These are phyloP conservation scores for Pagetopsis macropterus DNA, from an alignment of 2,797 vertebrate species.

Conservation along the genomic window DNA sequence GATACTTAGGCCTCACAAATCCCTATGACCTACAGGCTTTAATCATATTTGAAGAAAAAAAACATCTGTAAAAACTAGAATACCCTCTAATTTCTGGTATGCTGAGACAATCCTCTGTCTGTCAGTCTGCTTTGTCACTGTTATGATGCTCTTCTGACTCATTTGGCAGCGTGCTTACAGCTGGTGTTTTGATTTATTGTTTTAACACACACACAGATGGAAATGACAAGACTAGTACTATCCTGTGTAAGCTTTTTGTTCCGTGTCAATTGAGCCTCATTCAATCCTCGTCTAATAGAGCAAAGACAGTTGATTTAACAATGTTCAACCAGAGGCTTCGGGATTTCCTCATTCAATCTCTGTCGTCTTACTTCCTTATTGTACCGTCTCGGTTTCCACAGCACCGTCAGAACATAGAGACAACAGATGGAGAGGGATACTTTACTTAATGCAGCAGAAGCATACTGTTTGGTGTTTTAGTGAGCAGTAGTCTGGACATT, in stretches of 20 bases:
- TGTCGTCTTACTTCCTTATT: constrained; percentile 33
- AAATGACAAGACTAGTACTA: constrained; percentile 46
- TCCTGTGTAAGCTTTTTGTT: constrained; percentile 29
- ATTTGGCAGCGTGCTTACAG: constrained; percentile 42
- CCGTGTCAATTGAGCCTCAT: constrained; percentile 27
- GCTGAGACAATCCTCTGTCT: background rate
- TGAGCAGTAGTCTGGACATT: constrained; percentile 64
- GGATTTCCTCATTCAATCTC: constrained; percentile 37
- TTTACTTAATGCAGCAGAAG: constrained; percentile 20
- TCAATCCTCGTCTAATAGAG: background rate
- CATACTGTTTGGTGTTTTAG: constrained; percentile 26
- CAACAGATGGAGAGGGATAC: constrained; percentile 26
- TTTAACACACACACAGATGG: constrained; percentile 55
- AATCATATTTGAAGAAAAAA: too few relatives aligned
- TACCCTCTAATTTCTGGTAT: constrained; percentile 13
- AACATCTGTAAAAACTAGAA: background rate
- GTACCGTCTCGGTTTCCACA: constrained; percentile 10
- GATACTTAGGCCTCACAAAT: background rate
- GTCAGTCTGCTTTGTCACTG: constrained; percentile 41
- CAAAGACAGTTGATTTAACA: constrained; percentile 16
- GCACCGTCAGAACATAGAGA: constrained; percentile 30
- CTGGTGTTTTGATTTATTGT: constrained; percentile 59
- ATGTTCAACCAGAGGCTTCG: constrained; percentile 16
- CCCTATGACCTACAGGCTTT: too few relatives aligned
- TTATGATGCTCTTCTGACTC: constrained; percentile 27